These are phyloP conservation scores for Kuschelorhynchus macadamiae DNA, from an alignment of 2,888 invertebrate species.

Conservation along the genomic window DNA sequence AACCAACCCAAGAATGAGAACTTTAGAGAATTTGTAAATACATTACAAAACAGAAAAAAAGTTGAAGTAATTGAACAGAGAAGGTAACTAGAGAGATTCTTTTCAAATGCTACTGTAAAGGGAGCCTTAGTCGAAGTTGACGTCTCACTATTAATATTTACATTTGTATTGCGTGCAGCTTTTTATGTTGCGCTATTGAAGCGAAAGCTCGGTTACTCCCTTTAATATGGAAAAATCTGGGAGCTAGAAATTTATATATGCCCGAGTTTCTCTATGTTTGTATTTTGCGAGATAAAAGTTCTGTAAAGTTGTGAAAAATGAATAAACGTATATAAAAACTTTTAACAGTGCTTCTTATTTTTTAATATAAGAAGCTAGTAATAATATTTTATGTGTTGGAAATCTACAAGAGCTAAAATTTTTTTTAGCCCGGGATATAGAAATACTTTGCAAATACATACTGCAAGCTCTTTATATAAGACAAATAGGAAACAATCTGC, in stretches of 20 bases:
- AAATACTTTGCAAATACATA: no score
- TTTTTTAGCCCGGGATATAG: no score
- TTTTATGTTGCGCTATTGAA: conserved; percentile 32
- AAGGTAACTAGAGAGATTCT: no score
- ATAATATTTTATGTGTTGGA: background rate
- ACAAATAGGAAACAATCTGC: no score
- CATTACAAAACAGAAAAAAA: no score
- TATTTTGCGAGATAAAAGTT: conserved; percentile 2
- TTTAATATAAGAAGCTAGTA: no score
- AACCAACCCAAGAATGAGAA: no score
- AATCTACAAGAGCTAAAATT: background rate
- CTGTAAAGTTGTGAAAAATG: background rate
- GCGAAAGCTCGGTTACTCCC: conserved; percentile 29
- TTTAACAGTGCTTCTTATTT: no score
- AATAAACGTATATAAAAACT: no score
- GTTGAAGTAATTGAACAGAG: no score
- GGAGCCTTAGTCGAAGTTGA: conserved; percentile 13
- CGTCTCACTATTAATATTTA: conserved; percentile 33
- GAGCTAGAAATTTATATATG: conserved; percentile 23
- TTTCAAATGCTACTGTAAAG: conserved; percentile 6
- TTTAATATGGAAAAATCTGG: conserved; percentile 30
- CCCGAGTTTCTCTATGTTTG: conserved; percentile 6
- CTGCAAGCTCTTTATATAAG: no score
- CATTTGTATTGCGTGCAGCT: conserved; percentile 34
- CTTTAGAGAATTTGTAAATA: no score